These are phyloP conservation scores for Eremophila alpestris DNA, from an alignment of 2,797 vertebrate genomes.

Conservation along the genomic window DNA sequence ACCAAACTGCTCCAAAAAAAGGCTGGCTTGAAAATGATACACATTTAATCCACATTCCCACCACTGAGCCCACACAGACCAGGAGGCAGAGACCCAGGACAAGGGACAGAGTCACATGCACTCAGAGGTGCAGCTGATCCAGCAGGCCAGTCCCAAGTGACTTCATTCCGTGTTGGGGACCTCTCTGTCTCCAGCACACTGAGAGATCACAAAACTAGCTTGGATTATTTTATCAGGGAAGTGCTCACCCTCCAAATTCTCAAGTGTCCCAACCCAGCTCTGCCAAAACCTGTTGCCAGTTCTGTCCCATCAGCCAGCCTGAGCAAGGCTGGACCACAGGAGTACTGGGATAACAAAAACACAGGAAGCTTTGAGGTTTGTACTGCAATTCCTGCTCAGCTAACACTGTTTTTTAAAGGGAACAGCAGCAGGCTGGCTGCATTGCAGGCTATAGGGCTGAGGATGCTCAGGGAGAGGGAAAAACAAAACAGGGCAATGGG, in stretches of 20 bases:
- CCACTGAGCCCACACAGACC: background rate
- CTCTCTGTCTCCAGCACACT: background rate
- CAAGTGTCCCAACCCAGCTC: background rate
- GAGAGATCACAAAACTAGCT: background rate
- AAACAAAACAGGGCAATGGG: background rate
- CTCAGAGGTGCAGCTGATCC: background rate
- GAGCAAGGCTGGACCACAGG: background rate
- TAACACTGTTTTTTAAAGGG: background rate
- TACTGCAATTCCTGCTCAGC: background rate
- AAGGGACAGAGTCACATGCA: rapidly evolving
- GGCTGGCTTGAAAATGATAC: background rate
- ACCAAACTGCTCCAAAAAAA: background rate
- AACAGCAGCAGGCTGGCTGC: background rate
- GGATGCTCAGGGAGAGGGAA: background rate
- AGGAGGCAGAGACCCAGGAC: background rate
- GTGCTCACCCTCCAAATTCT: background rate
- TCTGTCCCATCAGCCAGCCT: background rate
- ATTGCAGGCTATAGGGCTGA: background rate
- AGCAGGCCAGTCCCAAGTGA: background rate
- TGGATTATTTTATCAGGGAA: background rate
- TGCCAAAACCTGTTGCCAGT: background rate
- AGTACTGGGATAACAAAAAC: background rate
- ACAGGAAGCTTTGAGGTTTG: background rate
- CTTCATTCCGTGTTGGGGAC: background rate
- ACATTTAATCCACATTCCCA: background rate